phyloP scores from a whole-genome alignment of 2,797 vertebrate genomes.

The Trematomus bernacchii region DNA sequence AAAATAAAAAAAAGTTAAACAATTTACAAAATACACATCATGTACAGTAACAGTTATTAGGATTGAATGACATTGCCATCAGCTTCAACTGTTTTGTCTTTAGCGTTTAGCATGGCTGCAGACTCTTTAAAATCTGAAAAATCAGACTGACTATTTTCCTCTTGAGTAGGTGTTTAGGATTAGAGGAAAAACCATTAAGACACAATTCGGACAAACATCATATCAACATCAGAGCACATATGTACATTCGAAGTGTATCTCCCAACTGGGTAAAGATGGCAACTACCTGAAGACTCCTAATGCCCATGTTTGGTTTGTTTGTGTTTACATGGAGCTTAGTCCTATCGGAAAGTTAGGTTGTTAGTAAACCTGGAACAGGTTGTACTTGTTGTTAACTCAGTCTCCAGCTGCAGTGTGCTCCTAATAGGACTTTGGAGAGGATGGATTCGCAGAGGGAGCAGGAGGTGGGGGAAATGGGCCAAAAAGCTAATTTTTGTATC shows the following conservation, averaged over 20 bases:
- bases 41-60: too few relatives aligned
- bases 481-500: constrained; percentile 13
- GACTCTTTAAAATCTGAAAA: not conserved
- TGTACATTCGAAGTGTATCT: not conserved
- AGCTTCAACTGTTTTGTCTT: not conserved
- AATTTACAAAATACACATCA: too few relatives aligned
- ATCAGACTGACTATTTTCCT: not conserved
- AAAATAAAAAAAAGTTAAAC: too few relatives aligned
- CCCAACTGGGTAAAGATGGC: not conserved
- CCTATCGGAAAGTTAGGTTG: not conserved
- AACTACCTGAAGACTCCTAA: not conserved
- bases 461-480: constrained; percentile 26
- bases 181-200: not conserved
- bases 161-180: not conserved
- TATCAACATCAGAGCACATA: constrained; percentile 2
- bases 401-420: constrained; percentile 17
- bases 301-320: not conserved
- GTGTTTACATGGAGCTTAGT: not conserved
- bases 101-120: too few relatives aligned
- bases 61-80: not conserved
- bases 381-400: constrained; percentile 7
- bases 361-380: not conserved
- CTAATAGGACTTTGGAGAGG: constrained; percentile 23
- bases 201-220: not conserved
- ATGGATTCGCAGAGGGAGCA: constrained; percentile 18